These are phyloP conservation scores for Pteropus alecto DNA, from an alignment of 2,113 vertebrate genomes.

Conservation along the genomic window DNA sequence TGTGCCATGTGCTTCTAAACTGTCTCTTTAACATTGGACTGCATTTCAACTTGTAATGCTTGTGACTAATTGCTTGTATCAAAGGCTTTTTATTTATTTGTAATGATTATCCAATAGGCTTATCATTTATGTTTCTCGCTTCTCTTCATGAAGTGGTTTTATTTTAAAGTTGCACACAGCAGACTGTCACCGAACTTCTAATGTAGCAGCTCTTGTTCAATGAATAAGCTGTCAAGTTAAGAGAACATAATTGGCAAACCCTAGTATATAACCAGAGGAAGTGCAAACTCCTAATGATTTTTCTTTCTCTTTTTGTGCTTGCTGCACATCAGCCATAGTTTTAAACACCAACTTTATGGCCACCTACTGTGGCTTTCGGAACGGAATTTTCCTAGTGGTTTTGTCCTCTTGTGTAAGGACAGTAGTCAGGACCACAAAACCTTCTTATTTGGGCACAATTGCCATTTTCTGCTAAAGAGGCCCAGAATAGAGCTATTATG, in stretches of 20 bases:
- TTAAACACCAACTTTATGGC: slow-evolving; percentile 56
- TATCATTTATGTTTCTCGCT: slow-evolving; percentile 59
- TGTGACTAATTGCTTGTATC: slow-evolving; percentile 78
- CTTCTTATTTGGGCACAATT: slow-evolving; percentile 73
- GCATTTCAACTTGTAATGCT: slow-evolving; percentile 79
- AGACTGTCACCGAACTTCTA: slow-evolving; percentile 39
- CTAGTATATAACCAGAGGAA: slow-evolving; percentile 3
- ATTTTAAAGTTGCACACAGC: slow-evolving; percentile 36
- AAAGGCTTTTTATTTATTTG: slow-evolving; percentile 77
- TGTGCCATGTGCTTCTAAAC: slow-evolving; percentile 81
- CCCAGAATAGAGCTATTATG: slow-evolving; percentile 76
- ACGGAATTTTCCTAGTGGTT: slow-evolving; percentile 53
- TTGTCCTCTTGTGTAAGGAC: slow-evolving; percentile 52
- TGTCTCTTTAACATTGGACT: slow-evolving; percentile 82
- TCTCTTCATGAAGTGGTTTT: slow-evolving; percentile 45
- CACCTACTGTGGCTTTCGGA: slow-evolving; percentile 29
- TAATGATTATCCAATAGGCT: slow-evolving; percentile 60
- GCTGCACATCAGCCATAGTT: slow-evolving; percentile 22
- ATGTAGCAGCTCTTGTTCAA: slow-evolving; percentile 23
- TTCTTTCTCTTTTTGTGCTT: slow-evolving; percentile 38
- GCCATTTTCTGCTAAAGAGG: slow-evolving; percentile 73
- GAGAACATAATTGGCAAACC: slow-evolving; percentile 58
- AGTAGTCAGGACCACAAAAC: slow-evolving; percentile 62
- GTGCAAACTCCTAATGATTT: slow-evolving; percentile 37
- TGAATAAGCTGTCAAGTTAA: slow-evolving; percentile 36